Conservation (phyloP, 1,140 invertebrate species). For the Hyles euphorbiae region DNA sequence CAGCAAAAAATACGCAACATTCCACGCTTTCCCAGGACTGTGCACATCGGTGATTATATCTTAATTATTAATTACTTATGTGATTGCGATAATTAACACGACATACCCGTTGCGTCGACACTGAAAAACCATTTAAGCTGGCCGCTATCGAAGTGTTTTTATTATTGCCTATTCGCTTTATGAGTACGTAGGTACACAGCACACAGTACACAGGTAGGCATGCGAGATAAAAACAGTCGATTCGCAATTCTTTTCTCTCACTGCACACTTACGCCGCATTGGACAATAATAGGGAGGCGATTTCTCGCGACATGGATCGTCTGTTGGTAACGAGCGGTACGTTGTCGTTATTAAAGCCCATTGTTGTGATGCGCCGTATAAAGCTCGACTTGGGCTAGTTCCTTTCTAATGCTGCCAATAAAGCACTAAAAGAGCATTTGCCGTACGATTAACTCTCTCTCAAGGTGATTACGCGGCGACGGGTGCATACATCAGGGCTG, state of each 20-base stretch:
- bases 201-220: conserved; percentile 1
- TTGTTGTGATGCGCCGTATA: conserved; percentile 61
- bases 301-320: conserved; percentile 43
- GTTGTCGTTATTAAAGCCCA: conserved; percentile 54
- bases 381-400: conserved; percentile 38
- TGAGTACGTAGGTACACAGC: conserved; percentile 1
- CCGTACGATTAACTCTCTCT: conserved; percentile 40
- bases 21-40: too few relatives aligned
- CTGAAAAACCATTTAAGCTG: neutral
- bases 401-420: conserved; percentile 59
- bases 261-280: conserved; percentile 38
- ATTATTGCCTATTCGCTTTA: conserved; percentile 4
- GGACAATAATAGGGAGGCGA: conserved; percentile 45
- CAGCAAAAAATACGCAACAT: too few relatives aligned
- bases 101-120: neutral
- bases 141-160: conserved; percentile 1
- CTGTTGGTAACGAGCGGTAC: conserved; percentile 48
- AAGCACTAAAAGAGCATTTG: conserved; percentile 58
- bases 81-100: conserved; percentile 2
- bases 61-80: conserved; percentile 5
- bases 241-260: conserved; percentile 43
- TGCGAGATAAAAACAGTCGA: conserved; percentile 29
- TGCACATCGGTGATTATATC: neutral
- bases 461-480: conserved; percentile 12
- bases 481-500: conserved; percentile 7